A percentile compares a stretch with the other conserved stretches of the same genome.
phyloP scores from a whole-genome alignment of 2,888 invertebrate species.

The Theodoxus fluviatilis region DNA sequence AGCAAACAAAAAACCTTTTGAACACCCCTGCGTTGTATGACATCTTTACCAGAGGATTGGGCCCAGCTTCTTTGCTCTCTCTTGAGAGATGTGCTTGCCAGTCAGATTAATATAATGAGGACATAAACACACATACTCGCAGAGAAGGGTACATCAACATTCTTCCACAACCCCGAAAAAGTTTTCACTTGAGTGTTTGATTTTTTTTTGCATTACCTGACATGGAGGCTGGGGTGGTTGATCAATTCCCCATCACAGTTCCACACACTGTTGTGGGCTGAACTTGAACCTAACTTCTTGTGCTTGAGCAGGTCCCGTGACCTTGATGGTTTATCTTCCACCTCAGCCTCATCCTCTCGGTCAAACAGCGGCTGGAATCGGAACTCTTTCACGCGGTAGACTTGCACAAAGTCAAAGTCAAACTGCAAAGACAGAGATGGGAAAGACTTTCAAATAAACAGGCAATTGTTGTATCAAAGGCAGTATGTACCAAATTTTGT shows the following conservation, averaged over 20 bases:
- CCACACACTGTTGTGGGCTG: constrained; percentile 72
- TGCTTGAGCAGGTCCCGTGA: constrained; percentile 14
- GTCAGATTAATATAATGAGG: no score
- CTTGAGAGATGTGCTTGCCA: no score
- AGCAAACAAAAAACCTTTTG: no score
- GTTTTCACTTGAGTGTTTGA: no score
- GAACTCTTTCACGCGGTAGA: constrained; percentile 77
- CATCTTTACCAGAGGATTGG: no score
- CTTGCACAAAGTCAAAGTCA: constrained; percentile 79
- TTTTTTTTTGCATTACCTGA: constrained; percentile 62
- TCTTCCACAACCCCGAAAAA: no score
- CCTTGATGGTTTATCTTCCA: constrained; percentile 28
- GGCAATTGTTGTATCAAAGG: no score
- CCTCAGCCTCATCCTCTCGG: constrained; percentile 39
- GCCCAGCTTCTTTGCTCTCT: no score
- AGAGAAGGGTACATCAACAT: no score
- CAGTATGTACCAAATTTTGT: no score
- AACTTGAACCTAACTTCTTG: constrained; percentile 24
- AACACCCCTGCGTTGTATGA: no score
- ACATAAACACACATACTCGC: no score
- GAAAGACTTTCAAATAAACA: background rate
- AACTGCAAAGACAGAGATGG: constrained; percentile 65
- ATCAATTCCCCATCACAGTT: constrained; percentile 84
- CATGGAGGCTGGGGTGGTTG: constrained; percentile 72
- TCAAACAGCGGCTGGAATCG: constrained; percentile 71